phyloP scores from a whole-genome alignment of 2,888 invertebrate species.

The Trimorus sp. region DNA sequence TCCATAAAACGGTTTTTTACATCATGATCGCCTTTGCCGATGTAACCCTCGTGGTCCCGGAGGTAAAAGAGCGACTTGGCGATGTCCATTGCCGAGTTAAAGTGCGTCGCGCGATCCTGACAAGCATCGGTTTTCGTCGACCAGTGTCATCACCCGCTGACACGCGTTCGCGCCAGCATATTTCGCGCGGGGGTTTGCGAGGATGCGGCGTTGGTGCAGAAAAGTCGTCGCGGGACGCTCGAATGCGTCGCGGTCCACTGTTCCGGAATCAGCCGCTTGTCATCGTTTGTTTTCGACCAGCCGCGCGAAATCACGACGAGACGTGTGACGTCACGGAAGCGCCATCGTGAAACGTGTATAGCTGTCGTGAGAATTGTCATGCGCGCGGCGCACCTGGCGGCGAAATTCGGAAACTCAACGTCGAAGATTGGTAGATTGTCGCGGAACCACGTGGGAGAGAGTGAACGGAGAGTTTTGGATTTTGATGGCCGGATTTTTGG shows the following conservation, averaged over 20 bases:
- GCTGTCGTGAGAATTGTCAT: background rate
- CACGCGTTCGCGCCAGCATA: no score
- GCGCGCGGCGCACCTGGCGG: no score
- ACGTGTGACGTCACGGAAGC: conserved; percentile 37
- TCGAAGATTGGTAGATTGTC: background rate
- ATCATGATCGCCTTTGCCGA: conserved; percentile 91
- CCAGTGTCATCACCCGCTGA: no score
- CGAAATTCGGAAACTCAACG: background rate
- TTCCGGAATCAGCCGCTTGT: no score
- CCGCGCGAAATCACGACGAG: conserved; percentile 24
- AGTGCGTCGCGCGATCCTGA: conserved; percentile 2
- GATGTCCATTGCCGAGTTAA: conserved; percentile 88
- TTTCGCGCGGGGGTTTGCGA: no score
- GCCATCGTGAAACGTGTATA: conserved; percentile 47
- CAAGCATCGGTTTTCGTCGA: background rate
- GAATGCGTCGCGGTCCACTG: no score
- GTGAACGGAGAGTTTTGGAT: background rate
- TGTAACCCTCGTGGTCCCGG: conserved; percentile 94
- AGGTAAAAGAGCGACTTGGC: conserved; percentile 95
- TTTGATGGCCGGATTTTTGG: background rate
- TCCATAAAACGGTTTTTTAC: conserved; percentile 82
- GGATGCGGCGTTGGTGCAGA: no score
- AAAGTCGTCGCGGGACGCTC: no score
- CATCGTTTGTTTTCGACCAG: no score
- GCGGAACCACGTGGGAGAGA: background rate